These are phyloP conservation scores for Drosophila parvula DNA, from an alignment of 1,140 invertebrate genomes.

Conservation along the genomic window DNA sequence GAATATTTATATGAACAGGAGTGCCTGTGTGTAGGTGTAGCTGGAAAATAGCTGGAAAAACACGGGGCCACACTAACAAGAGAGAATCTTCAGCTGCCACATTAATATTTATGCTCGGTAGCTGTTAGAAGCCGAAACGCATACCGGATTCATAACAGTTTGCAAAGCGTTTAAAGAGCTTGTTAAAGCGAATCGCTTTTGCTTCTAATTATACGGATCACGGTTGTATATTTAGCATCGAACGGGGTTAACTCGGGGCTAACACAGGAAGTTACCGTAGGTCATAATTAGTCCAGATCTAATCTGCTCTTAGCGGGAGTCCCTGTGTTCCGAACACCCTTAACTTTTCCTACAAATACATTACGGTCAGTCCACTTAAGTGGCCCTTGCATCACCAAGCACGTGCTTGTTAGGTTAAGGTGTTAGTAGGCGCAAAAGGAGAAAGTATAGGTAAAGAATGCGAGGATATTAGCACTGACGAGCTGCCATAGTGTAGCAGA, in stretches of 20 bases:
- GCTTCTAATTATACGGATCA: background rate
- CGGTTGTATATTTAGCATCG: background rate
- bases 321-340: background rate
- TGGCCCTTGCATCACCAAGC: too few relatives aligned
- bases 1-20: slow-evolving; percentile 59
- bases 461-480: too few relatives aligned
- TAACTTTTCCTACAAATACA: background rate
- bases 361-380: too few relatives aligned
- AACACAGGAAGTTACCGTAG: too few relatives aligned
- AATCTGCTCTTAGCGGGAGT: too few relatives aligned
- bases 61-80: slow-evolving; percentile 40
- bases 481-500: too few relatives aligned
- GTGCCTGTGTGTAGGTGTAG: slow-evolving; percentile 14
- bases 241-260: background rate
- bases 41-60: slow-evolving; percentile 48
- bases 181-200: slow-evolving; percentile 6
- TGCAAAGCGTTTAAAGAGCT: slow-evolving; percentile 19
- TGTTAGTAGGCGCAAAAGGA: too few relatives aligned
- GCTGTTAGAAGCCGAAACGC: slow-evolving; percentile 23
- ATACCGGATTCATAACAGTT: slow-evolving; percentile 37
- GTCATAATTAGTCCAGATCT: too few relatives aligned
- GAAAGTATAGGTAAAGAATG: too few relatives aligned
- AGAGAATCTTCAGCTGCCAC: slow-evolving; percentile 58
- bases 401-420: too few relatives aligned
- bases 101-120: slow-evolving; percentile 72